Conservation (phyloP, 2,113 vertebrate genomes). For the Tyrannus savana region DNA sequence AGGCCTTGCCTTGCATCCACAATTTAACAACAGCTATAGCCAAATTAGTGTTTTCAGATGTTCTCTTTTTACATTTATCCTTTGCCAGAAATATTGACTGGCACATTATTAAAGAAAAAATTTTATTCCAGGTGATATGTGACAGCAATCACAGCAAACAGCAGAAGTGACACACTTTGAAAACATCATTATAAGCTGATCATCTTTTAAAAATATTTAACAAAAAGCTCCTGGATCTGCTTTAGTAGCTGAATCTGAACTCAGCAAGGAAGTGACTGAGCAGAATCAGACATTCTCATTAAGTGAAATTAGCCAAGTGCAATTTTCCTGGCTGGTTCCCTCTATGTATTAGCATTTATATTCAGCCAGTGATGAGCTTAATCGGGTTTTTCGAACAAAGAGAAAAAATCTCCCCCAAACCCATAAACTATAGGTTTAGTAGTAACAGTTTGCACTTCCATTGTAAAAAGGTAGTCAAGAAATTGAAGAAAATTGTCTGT, state of each 20-base stretch:
- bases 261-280: background rate
- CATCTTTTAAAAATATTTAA: background rate
- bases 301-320: conserved; percentile 37
- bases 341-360: background rate
- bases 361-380: background rate
- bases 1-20: background rate
- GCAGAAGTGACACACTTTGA: background rate
- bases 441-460: background rate
- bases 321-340: conserved; percentile 1
- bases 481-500: background rate
- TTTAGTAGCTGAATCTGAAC: conserved; percentile 26
- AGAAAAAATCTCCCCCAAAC: background rate
- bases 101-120: background rate
- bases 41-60: background rate
- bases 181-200: background rate
- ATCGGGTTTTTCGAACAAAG: background rate
- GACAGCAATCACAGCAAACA: background rate
- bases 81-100: background rate
- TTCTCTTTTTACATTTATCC: background rate
- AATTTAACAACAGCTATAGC: background rate
- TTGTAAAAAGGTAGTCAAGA: background rate
- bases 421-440: background rate
- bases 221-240: conserved; percentile 12
- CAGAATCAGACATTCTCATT: conserved; percentile 44
- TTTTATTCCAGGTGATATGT: background rate